A percentile compares a stretch with the other conserved stretches of the same genome.
Conservation (phyloP, 1,140 invertebrate species). For the Drosophila elegans region DNA sequence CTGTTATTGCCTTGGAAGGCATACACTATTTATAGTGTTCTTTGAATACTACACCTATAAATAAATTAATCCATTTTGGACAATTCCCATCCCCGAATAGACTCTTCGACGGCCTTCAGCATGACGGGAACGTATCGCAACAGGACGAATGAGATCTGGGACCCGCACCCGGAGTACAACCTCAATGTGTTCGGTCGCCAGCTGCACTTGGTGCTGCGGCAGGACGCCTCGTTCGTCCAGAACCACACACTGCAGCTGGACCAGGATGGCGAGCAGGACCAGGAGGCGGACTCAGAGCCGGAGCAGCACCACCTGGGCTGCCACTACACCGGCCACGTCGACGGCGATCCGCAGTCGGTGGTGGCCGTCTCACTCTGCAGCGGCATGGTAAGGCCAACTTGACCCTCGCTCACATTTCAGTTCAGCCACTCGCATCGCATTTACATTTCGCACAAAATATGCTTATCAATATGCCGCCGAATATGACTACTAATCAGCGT, state of each 20-base stretch:
- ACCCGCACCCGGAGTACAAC: conserved; percentile 90
- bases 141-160: conserved; percentile 88
- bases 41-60: no score
- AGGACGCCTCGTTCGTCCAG: conserved; percentile 87
- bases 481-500: conserved; percentile 73
- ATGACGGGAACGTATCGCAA: conserved; percentile 88
- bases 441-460: conserved; percentile 67
- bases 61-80: no score
- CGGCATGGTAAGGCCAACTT: conserved; percentile 87
- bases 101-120: conserved; percentile 70
- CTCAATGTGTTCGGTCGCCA: conserved; percentile 87
- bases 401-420: conserved; percentile 41
- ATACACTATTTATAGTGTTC: no score
- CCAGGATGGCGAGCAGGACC: conserved; percentile 77
- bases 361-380: conserved; percentile 91
- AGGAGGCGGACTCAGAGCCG: conserved; percentile 72
- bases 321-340: conserved; percentile 89
- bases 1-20: no score
- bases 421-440: conserved; percentile 57
- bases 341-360: conserved; percentile 88
- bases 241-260: conserved; percentile 86
- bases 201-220: conserved; percentile 86
- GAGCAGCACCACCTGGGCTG: conserved; percentile 86
- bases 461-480: conserved; percentile 71
- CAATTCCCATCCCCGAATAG: conserved; percentile 25